These are phyloP conservation scores for Hyperoodon ampullatus DNA, from an alignment of 2,113 vertebrate genomes.

Conservation along the genomic window DNA sequence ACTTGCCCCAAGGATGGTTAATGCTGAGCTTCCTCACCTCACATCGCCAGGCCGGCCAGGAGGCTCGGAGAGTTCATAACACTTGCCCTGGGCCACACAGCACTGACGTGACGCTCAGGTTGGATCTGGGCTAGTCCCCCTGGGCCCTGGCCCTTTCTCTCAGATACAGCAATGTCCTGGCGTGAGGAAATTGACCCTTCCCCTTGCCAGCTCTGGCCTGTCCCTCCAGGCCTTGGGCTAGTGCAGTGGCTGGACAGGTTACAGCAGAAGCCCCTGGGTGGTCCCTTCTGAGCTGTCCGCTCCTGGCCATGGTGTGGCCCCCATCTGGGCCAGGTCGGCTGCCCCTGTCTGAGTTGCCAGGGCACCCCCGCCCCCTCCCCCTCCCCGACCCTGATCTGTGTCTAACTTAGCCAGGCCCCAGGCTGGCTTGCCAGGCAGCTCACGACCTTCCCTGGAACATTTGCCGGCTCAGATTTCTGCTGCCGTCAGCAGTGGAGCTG, in stretches of 20 bases:
- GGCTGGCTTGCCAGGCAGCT: background rate
- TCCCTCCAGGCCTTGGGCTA: background rate
- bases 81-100: background rate
- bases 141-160: background rate
- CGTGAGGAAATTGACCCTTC: fast-evolving
- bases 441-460: background rate
- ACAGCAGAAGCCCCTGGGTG: background rate
- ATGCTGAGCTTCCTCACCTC: background rate
- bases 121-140: fast-evolving
- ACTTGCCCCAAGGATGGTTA: fast-evolving
- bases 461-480: background rate
- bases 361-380: background rate
- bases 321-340: fast-evolving
- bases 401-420: background rate
- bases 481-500: background rate
- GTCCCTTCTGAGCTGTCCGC: background rate
- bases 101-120: fast-evolving
- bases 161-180: fast-evolving
- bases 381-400: too few relatives aligned
- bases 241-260: fast-evolving
- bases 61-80: background rate
- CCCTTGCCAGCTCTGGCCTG: fast-evolving
- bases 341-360: background rate
- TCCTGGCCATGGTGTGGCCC: background rate
- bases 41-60: fast-evolving